Percentiles rank a stretch among this genome's conserved stretches.
phyloP scores from a whole-genome alignment of 2,113 vertebrate genomes.

The Phalacrocorax carbo region DNA sequence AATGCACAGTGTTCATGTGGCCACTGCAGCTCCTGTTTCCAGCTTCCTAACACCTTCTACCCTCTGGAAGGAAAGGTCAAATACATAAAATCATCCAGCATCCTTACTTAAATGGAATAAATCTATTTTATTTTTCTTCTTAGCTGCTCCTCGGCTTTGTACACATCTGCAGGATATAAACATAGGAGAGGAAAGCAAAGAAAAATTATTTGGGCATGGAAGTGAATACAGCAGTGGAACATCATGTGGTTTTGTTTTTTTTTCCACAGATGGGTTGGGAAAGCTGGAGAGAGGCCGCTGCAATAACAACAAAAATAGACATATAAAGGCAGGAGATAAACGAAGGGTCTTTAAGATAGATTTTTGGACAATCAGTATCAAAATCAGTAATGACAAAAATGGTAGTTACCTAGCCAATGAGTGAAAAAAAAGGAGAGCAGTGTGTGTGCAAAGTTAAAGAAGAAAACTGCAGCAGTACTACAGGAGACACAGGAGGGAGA shows the following conservation, averaged over 20 bases:
- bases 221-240: not conserved
- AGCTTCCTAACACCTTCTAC: not conserved
- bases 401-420: not conserved
- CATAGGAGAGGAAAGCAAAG: not conserved
- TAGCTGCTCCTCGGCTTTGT: not conserved
- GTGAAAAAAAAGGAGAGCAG: not conserved
- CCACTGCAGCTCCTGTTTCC: not conserved
- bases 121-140: not conserved
- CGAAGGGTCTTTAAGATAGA: not conserved
- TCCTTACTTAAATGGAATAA: not conserved
- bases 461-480: not conserved
- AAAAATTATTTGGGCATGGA: not conserved
- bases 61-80: not conserved
- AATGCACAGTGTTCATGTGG: no score
- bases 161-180: not conserved
- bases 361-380: not conserved
- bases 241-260: not conserved
- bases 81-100: not conserved
- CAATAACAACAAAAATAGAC: not conserved
- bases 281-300: not conserved
- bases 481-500: not conserved
- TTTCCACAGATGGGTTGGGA: not conserved
- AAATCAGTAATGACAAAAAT: not conserved
- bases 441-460: not conserved
- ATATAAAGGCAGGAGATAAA: not conserved